Evolutionary conservation across 2,113 vertebrate species (phyloP).

Genomic region (Anas platyrhynchos): DNA sequence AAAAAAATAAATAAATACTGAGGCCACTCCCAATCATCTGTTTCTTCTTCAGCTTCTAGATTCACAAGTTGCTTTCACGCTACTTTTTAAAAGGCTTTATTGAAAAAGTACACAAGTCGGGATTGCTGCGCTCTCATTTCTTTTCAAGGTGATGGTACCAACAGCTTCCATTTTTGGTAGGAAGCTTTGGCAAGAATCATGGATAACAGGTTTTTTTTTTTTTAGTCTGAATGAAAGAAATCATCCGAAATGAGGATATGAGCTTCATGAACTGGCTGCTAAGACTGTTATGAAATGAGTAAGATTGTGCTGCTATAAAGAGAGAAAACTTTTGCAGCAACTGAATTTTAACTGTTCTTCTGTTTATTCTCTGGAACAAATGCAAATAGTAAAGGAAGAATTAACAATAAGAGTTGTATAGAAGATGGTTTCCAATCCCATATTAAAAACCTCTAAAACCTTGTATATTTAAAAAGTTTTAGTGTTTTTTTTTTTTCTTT

Average conservation of each 20-base stretch:
- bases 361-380: neutral
- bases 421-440: neutral
- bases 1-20: slow-evolving; percentile 31
- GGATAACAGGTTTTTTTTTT: neutral
- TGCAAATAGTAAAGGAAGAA: neutral
- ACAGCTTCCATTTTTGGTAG: neutral
- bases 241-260: neutral
- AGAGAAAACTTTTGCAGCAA: neutral
- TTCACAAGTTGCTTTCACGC: neutral
- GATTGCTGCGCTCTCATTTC: neutral
- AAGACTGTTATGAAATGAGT: neutral
- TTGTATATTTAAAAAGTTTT: neutral
- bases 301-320: neutral
- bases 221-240: neutral
- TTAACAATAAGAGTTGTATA: neutral
- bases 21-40: neutral
- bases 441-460: neutral
- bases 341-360: neutral
- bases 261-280: neutral
- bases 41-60: neutral
- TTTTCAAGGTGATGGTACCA: neutral
- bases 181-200: neutral
- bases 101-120: neutral
- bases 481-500: neutral
- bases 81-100: neutral